Conservation (phyloP, 2,888 invertebrate species). For the Nemotelus pantherinus region DNA sequence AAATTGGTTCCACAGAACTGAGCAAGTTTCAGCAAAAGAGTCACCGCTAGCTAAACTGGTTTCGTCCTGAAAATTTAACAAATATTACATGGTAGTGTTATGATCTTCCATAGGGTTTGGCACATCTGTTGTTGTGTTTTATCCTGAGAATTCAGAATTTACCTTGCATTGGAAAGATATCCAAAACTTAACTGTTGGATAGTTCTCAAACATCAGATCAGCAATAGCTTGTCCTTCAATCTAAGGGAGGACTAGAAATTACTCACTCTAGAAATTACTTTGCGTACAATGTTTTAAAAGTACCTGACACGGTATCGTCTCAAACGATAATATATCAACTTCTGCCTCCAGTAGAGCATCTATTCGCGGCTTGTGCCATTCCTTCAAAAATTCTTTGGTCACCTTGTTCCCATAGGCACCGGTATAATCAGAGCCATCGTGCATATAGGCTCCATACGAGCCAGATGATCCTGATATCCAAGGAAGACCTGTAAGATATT, state of each 20-base stretch:
- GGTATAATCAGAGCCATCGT: slow-evolving; percentile 94
- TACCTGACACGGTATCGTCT: slow-evolving; percentile 88
- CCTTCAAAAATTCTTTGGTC: slow-evolving; percentile 73
- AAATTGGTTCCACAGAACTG: slow-evolving; percentile 71
- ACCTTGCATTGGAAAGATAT: slow-evolving; percentile 90
- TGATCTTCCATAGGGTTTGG: no score
- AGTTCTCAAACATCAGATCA: slow-evolving; percentile 77
- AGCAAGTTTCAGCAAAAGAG: slow-evolving; percentile 77
- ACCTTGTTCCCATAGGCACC: slow-evolving; percentile 80
- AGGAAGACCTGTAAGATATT: neutral
- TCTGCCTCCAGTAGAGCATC: slow-evolving; percentile 81
- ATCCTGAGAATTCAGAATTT: slow-evolving; percentile 34
- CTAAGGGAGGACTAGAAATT: slow-evolving; percentile 50
- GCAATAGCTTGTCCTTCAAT: slow-evolving; percentile 85
- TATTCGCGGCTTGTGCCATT: slow-evolving; percentile 88
- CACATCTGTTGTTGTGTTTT: no score
- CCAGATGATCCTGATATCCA: slow-evolving; percentile 83
- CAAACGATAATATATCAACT: slow-evolving; percentile 86
- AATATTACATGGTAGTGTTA: no score
- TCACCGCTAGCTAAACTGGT: slow-evolving; percentile 79
- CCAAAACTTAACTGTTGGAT: slow-evolving; percentile 84
- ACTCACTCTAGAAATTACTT: neutral
- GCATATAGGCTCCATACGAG: slow-evolving; percentile 89
- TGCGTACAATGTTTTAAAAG: neutral
- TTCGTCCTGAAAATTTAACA: slow-evolving; percentile 66